Conservation (phyloP, 1,140 invertebrate species). For the Trichonephila clavipes region DNA sequence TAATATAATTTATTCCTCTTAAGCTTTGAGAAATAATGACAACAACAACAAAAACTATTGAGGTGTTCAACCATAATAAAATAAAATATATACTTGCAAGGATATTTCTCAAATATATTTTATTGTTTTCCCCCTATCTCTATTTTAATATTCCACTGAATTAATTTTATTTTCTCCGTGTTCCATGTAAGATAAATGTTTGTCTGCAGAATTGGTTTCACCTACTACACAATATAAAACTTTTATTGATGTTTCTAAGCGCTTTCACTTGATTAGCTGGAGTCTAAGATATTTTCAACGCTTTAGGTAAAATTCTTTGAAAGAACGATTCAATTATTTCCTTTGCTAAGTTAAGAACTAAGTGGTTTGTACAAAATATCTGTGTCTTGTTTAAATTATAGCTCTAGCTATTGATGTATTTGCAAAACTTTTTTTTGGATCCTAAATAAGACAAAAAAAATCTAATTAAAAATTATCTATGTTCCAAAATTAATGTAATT, state of each 20-base stretch:
- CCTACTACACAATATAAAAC: neutral
- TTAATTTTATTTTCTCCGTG: neutral
- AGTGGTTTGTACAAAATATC: too few relatives aligned
- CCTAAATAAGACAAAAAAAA: too few relatives aligned
- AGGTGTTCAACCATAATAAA: neutral
- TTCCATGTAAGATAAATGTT: neutral
- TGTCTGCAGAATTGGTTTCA: neutral
- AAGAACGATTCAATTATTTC: too few relatives aligned
- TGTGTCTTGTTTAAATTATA: too few relatives aligned
- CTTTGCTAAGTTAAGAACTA: too few relatives aligned
- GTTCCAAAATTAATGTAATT: too few relatives aligned
- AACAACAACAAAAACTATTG: neutral
- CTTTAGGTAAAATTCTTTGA: too few relatives aligned
- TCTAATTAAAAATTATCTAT: too few relatives aligned
- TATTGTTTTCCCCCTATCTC: neutral
- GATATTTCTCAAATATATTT: neutral
- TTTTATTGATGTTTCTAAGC: neutral
- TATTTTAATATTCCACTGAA: neutral
- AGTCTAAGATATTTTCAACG: neutral
- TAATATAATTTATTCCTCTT: neutral
- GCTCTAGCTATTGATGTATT: too few relatives aligned
- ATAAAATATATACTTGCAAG: neutral
- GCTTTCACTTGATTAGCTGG: neutral
- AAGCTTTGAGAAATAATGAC: neutral
- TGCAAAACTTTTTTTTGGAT: too few relatives aligned